These are phyloP conservation scores for Drosophila melanosoma DNA, from an alignment of 2,888 invertebrate genomes.

Conservation along the genomic window DNA sequence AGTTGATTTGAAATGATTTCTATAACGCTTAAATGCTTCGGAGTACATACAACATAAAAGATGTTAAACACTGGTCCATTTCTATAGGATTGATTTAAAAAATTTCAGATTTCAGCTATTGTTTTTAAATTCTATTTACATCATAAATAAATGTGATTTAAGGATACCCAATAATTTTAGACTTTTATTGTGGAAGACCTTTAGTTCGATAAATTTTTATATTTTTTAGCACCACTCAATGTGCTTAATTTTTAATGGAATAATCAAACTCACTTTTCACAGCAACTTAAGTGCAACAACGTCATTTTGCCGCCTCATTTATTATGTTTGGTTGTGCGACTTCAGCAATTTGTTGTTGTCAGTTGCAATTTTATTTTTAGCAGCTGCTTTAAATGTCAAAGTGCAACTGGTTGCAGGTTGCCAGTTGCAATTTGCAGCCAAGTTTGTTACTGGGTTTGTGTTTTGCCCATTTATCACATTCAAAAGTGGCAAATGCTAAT, in stretches of 20 bases:
- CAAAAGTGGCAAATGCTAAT: constrained; percentile 23
- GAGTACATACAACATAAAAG: neutral
- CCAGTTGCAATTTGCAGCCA: neutral
- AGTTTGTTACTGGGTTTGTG: constrained; percentile 1
- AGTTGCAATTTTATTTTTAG: constrained; percentile 9
- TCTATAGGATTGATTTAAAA: neutral
- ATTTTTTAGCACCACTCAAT: too few relatives aligned
- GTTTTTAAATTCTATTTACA: neutral
- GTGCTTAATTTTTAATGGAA: neutral
- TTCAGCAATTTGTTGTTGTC: constrained; percentile 1
- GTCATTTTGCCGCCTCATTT: neutral
- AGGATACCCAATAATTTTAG: neutral
- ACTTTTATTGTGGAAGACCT: neutral
- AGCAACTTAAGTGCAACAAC: neutral
- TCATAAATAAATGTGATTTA: neutral
- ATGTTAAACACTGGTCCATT: rapidly evolving
- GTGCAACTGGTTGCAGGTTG: constrained; percentile 13
- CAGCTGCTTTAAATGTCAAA: constrained; percentile 11
- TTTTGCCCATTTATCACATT: constrained; percentile 27
- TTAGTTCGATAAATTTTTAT: neutral
- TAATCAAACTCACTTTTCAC: neutral
- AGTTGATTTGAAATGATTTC: too few relatives aligned
- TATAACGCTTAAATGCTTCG: too few relatives aligned
- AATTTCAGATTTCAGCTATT: neutral
- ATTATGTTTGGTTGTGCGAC: neutral